Evolutionary conservation across 2,113 vertebrate genomes (phyloP).

Genomic region (Corythaixoides concolor): DNA sequence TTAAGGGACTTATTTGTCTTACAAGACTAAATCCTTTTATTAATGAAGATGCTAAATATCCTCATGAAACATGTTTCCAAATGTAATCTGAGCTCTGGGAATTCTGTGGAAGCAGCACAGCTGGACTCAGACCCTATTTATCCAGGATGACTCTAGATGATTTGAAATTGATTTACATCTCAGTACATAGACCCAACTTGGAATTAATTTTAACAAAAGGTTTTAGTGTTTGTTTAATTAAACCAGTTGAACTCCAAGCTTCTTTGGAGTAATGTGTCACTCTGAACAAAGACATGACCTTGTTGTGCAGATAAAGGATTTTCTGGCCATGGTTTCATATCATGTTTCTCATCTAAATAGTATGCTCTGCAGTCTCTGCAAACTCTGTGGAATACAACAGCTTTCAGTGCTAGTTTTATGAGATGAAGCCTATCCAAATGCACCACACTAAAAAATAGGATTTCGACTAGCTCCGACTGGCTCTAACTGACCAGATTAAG

Average conservation of each 20-base stretch:
- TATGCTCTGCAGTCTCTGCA: not conserved
- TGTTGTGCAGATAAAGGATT: not conserved
- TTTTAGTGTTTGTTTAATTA: not conserved
- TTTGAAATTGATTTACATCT: not conserved
- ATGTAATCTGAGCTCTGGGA: not conserved
- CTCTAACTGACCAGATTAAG: not conserved
- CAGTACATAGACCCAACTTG: not conserved
- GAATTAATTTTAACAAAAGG: not conserved
- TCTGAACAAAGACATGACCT: not conserved
- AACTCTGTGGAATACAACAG: not conserved
- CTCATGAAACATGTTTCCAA: not conserved
- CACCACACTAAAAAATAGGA: not conserved
- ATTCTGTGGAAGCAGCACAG: not conserved
- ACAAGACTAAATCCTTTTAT: not conserved
- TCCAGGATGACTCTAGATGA: not conserved
- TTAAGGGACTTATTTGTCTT: not conserved
- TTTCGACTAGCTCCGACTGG: not conserved
- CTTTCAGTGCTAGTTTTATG: not conserved
- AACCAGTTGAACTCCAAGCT: not conserved
- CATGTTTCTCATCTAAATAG: not conserved
- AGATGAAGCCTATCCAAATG: not conserved
- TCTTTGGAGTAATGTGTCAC: not conserved
- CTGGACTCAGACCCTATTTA: not conserved
- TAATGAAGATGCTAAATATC: not conserved
- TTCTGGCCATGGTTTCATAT: not conserved